Base-by-base conservation (phyloP, 2,113 vertebrate species). In the Mobula birostris region DNA sequence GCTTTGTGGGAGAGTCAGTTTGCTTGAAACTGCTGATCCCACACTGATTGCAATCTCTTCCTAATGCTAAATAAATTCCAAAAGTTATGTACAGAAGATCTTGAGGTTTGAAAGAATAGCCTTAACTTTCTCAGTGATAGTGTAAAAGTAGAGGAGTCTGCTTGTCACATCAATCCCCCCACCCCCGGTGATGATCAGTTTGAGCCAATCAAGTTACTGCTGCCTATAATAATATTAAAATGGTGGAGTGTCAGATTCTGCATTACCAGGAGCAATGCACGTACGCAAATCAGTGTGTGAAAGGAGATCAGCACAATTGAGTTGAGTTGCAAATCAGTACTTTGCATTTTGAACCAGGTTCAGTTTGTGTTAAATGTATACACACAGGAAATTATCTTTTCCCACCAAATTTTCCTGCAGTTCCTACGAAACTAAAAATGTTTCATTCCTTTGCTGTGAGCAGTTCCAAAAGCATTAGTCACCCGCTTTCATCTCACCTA, bases 381-480 rank as follows among this genome's bases (percentile, higher is more conserved):
- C 29, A 8, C 15, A n/a, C 4, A 29, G 6, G 15, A 61, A 88
- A 88, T 1, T 5, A 32, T n/a, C 72, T 32, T 90, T 36, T 66
- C 32, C 85, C 61, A 68, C 61, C 29, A 19, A 17, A 15, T 7
- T 32, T 90, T 66, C n/a, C 17, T 32, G 14, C 77, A 79, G 11
- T 1, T 7, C 24, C 27, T 58, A 12, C 21, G 29, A 11, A 61
- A 29, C 83, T 87, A 61, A 90, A 66, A 61, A 15, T 15, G 12
- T 9, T 79, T 36, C n/a, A 79, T 63, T 90, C 85, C 85, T 66
- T 66, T 29, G 2, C 85, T 32, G 85, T 14, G 15, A 6, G n/a
- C 85, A 66, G 85, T 66, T 90, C 85, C 85, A 68, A 32, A 32
- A 66, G 85, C 7, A 90, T 90, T 66, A 90, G 85, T 66, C 61